phyloP scores from a whole-genome alignment of 2,888 invertebrate species.

The Drosophila nr. perissopoda region DNA sequence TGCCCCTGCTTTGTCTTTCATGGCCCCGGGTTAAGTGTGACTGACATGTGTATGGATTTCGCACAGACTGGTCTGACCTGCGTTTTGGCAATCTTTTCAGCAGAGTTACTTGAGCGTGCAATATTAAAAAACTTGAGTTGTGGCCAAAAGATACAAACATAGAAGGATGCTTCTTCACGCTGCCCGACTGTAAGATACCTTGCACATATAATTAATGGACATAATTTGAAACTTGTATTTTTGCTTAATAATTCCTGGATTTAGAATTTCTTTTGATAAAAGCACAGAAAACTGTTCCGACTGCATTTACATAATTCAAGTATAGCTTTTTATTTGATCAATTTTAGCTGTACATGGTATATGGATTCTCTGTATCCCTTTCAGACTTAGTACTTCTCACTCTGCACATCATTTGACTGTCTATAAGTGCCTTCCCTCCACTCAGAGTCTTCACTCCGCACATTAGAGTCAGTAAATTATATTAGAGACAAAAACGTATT shows the following conservation, averaged over 20 bases:
- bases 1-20: slow-evolving; percentile 6
- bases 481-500: slow-evolving; percentile 81
- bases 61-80: slow-evolving; percentile 57
- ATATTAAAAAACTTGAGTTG: slow-evolving; percentile 49
- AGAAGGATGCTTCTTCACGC: background rate
- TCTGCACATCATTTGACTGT: slow-evolving; percentile 27
- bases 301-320: background rate
- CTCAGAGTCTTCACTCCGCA: slow-evolving; percentile 23
- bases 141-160: slow-evolving; percentile 16
- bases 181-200: background rate
- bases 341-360: background rate
- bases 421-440: slow-evolving; percentile 36
- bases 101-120: slow-evolving; percentile 69
- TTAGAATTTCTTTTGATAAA: background rate
- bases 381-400: background rate
- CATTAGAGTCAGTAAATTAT: slow-evolving; percentile 77
- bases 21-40: slow-evolving; percentile 75
- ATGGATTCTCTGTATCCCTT: background rate
- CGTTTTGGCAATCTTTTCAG: slow-evolving; percentile 49
- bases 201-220: background rate
- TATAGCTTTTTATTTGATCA: accelerated
- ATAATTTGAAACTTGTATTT: background rate
- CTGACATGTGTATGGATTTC: slow-evolving; percentile 74
- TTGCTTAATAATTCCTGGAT: accelerated
- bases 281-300: background rate